Evolutionary conservation across 1,140 invertebrate species (phyloP).

Genomic region (Ptiloglossa arizonensis): DNA sequence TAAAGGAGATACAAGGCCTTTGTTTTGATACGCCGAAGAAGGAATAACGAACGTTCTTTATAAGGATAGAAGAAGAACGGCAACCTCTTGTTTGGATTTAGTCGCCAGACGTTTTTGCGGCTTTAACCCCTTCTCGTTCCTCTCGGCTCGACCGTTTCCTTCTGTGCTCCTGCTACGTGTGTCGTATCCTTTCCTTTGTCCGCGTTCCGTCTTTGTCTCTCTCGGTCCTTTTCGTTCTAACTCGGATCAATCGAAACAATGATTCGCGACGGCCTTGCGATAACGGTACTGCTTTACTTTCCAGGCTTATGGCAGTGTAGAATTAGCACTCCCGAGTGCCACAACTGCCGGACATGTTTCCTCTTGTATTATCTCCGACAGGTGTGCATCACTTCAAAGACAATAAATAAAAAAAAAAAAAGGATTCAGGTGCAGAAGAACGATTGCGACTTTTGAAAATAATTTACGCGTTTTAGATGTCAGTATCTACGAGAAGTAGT

Average conservation of each 20-base stretch:
- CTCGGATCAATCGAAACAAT: constrained; percentile 44
- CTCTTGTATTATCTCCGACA: constrained; percentile 31
- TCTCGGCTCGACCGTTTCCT: not conserved
- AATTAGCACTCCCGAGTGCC: constrained; percentile 17
- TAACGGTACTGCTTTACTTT: constrained; percentile 38
- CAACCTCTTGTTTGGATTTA: constrained; percentile 30
- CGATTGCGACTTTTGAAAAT: too few relatives aligned
- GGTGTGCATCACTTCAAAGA: not conserved
- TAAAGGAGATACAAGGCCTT: constrained; percentile 12
- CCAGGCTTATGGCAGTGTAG: constrained; percentile 27
- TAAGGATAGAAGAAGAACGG: constrained; percentile 11
- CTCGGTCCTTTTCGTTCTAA: not conserved
- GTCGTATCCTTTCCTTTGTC: not conserved
- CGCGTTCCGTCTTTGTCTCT: not conserved
- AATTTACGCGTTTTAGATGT: too few relatives aligned
- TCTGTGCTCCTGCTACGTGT: not conserved
- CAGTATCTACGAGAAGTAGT: too few relatives aligned
- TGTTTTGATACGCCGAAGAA: constrained; percentile 11
- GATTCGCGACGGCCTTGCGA: constrained; percentile 45
- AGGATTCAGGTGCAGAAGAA: too few relatives aligned
- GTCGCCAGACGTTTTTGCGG: constrained; percentile 7
- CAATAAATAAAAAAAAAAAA: not conserved
- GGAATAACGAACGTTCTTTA: not conserved
- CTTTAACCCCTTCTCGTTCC: not conserved
- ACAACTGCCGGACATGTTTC: constrained; percentile 7